Evolutionary conservation across 2,888 invertebrate genomes (phyloP).

Genomic region (Heliconius erato): DNA sequence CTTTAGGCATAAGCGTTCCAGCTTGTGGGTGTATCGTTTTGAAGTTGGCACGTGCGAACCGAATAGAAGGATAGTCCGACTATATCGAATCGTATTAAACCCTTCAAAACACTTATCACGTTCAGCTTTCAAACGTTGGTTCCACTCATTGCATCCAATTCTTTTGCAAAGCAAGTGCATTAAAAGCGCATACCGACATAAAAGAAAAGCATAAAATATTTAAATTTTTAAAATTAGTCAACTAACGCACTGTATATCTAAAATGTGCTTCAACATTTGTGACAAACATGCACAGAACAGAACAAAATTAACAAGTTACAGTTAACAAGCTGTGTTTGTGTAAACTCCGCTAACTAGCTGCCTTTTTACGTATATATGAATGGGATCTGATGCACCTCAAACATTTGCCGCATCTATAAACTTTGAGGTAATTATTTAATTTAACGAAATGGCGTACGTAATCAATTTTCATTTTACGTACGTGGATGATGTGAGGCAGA

Average conservation of each 20-base stretch:
- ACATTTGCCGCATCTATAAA: constrained; percentile 50
- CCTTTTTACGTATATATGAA: constrained; percentile 64
- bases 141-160: constrained; percentile 50
- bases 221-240: constrained; percentile 33
- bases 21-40: constrained; percentile 44
- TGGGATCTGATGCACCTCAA: constrained; percentile 50
- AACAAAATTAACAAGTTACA: constrained; percentile 83
- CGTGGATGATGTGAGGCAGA: background rate
- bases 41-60: constrained; percentile 51
- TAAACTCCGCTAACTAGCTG: constrained; percentile 79
- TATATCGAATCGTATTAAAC: constrained; percentile 51
- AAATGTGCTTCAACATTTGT: constrained; percentile 61
- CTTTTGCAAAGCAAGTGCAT: constrained; percentile 33
- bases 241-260: constrained; percentile 32
- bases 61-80: constrained; percentile 52
- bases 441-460: constrained; percentile 19
- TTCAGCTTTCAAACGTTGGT: constrained; percentile 50
- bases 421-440: constrained; percentile 55
- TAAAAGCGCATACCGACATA: constrained; percentile 1
- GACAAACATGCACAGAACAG: constrained; percentile 68
- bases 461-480: constrained; percentile 27
- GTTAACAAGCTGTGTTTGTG: constrained; percentile 81
- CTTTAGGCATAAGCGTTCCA: constrained; percentile 44
- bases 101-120: constrained; percentile 56
- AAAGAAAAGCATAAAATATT: constrained; percentile 1